Conservation (phyloP, 1,140 invertebrate genomes). For the Wasmannia auropunctata region DNA sequence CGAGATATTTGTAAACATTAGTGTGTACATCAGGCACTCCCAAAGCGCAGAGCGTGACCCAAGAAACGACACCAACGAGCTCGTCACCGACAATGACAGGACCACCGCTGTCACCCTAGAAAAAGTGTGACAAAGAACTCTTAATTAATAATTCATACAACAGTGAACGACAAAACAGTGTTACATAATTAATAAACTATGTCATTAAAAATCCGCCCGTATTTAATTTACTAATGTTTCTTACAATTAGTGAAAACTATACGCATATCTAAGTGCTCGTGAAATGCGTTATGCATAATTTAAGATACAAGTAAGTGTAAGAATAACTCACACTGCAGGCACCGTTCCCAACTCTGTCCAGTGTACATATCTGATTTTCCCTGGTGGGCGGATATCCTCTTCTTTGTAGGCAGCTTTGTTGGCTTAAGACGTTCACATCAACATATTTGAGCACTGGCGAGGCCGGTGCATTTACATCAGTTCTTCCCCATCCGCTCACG, state of each 20-base stretch:
- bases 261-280: neutral
- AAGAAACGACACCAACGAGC: conserved; percentile 88
- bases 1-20: conserved; percentile 83
- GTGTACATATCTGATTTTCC: conserved; percentile 2
- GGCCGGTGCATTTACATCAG: neutral
- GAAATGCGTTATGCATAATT: neutral
- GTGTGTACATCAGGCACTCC: conserved; percentile 88
- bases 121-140: conserved; percentile 26
- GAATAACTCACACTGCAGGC: conserved; percentile 3
- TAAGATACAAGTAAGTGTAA: conserved; percentile 4
- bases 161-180: neutral
- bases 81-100: conserved; percentile 84
- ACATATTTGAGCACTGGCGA: neutral
- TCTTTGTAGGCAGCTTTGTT: neutral
- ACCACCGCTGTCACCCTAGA: conserved; percentile 87
- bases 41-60: conserved; percentile 87
- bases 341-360: neutral
- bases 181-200: neutral
- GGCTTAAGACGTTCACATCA: neutral
- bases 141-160: conserved; percentile 17
- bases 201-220: neutral
- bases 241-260: neutral
- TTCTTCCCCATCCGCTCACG: conserved; percentile 7
- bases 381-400: neutral
- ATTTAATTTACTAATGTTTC: neutral